Evolutionary conservation across 2,888 invertebrate genomes (phyloP).

Genomic region (Leptinotarsa haldemani): DNA sequence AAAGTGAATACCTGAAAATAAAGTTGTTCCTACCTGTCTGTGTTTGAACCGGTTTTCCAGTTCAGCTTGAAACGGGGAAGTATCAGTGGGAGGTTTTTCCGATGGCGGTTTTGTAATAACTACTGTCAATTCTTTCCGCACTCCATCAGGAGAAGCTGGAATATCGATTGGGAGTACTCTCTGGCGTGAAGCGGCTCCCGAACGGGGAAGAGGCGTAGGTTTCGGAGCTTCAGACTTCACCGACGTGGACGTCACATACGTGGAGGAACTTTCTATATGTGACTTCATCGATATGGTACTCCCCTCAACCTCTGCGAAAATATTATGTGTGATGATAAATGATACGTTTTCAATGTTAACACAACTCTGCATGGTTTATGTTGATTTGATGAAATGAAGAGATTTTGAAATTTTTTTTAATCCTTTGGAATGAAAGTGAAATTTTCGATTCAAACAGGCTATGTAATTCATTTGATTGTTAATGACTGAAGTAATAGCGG

Average conservation of each 20-base stretch:
- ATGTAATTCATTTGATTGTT: no score
- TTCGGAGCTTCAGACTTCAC: conserved; percentile 49
- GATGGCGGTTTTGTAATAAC: conserved; percentile 54
- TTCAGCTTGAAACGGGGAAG: conserved; percentile 60
- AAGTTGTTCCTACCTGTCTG: conserved; percentile 48
- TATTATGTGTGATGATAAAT: not conserved
- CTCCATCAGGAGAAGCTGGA: conserved; percentile 62
- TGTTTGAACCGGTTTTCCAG: conserved; percentile 59
- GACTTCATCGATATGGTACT: conserved; percentile 11
- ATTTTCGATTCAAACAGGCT: no score
- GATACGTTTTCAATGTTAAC: no score
- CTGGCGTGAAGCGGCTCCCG: conserved; percentile 70
- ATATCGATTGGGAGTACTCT: conserved; percentile 71
- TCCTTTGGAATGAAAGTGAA: no score
- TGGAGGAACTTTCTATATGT: conserved; percentile 28
- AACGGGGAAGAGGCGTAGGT: conserved; percentile 61
- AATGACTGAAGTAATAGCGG: no score
- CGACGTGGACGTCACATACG: conserved; percentile 7
- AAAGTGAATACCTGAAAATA: no score
- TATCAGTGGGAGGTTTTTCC: conserved; percentile 48
- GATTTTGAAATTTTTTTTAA: no score
- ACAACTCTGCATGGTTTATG: no score
- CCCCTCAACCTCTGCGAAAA: not conserved
- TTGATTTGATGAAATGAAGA: no score
- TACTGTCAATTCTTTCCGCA: conserved; percentile 44